phyloP scores from a whole-genome alignment of 2,113 vertebrate species.

The Albula goreensis region DNA sequence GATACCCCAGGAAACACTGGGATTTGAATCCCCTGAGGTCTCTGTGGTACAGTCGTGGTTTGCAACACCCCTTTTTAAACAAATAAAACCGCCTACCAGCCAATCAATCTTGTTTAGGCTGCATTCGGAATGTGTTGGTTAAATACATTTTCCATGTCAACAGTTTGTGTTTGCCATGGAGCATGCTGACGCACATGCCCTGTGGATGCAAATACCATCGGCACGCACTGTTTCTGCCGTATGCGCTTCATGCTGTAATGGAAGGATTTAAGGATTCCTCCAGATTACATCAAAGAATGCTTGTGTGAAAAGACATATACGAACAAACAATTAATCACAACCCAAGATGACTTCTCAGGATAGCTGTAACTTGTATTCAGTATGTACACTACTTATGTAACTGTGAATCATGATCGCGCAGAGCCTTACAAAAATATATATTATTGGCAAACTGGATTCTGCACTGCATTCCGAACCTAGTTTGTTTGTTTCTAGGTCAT shows the following conservation, averaged over 20 bases:
- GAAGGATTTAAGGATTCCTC: conserved; percentile 43
- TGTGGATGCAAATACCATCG: conserved; percentile 40
- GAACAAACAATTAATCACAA: conserved; percentile 41
- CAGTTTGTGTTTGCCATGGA: conserved; percentile 32
- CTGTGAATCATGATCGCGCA: not conserved
- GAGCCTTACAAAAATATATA: not conserved
- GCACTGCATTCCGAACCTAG: not conserved
- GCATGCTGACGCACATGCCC: not conserved
- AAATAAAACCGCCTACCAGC: conserved; percentile 55
- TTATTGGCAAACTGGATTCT: not conserved
- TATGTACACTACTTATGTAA: not conserved
- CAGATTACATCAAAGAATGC: conserved; percentile 55
- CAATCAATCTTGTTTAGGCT: conserved; percentile 41
- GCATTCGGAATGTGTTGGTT: conserved; percentile 58
- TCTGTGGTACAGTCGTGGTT: conserved; percentile 56
- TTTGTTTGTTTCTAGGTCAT: conserved; percentile 54
- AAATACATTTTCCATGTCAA: conserved; percentile 50
- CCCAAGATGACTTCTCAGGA: not conserved
- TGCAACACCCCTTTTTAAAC: conserved; percentile 47
- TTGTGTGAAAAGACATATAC: conserved; percentile 44
- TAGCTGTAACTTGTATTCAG: not conserved
- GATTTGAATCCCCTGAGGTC: conserved; percentile 59
- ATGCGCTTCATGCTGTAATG: conserved; percentile 37
- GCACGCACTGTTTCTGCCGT: conserved; percentile 43
- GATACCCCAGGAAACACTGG: conserved; percentile 50